These are phyloP conservation scores for Heterotilapia buettikoferi DNA, from an alignment of 2,113 vertebrate genomes.

Conservation along the genomic window DNA sequence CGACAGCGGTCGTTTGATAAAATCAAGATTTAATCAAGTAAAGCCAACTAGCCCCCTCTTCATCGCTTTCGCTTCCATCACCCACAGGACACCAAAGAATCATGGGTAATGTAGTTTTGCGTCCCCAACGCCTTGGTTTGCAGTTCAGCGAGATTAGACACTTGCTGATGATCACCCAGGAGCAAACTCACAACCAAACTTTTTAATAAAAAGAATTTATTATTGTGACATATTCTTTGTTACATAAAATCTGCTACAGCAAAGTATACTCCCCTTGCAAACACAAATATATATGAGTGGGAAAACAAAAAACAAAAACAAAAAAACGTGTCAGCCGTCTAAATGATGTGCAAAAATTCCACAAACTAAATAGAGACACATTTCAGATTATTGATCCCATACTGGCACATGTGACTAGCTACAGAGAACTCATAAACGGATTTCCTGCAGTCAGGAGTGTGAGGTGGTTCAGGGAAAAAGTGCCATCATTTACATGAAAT, in stretches of 20 bases:
- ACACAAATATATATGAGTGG: conserved; percentile 80
- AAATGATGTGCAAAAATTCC: conserved; percentile 83
- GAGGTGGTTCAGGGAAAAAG: conserved; percentile 69
- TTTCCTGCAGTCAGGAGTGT: conserved; percentile 67
- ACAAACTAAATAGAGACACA: conserved; percentile 81
- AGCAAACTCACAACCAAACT: conserved; percentile 67
- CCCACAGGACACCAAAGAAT: conserved; percentile 42
- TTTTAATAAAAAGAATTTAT: conserved; percentile 91
- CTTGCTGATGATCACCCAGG: not conserved
- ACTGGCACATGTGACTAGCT: conserved; percentile 72
- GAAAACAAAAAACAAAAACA: conserved; percentile 24
- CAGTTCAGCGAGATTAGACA: not conserved
- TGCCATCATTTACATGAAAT: conserved; percentile 68
- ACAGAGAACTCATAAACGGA: conserved; percentile 60
- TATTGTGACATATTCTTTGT: conserved; percentile 85
- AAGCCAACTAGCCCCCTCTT: conserved; percentile 51
- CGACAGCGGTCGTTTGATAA: conserved; percentile 16
- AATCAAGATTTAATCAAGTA: conserved; percentile 63
- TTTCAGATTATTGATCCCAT: conserved; percentile 70
- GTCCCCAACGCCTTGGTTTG: not conserved
- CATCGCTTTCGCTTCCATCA: conserved; percentile 51
- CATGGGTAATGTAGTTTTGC: conserved; percentile 53
- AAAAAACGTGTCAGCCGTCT: conserved; percentile 75
- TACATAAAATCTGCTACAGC: conserved; percentile 95
- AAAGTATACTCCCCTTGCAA: conserved; percentile 87